A percentile compares a stretch with the other conserved stretches of the same genome.
Conservation (phyloP, 2,888 invertebrate genomes). For the Aricia artaxerxes region DNA sequence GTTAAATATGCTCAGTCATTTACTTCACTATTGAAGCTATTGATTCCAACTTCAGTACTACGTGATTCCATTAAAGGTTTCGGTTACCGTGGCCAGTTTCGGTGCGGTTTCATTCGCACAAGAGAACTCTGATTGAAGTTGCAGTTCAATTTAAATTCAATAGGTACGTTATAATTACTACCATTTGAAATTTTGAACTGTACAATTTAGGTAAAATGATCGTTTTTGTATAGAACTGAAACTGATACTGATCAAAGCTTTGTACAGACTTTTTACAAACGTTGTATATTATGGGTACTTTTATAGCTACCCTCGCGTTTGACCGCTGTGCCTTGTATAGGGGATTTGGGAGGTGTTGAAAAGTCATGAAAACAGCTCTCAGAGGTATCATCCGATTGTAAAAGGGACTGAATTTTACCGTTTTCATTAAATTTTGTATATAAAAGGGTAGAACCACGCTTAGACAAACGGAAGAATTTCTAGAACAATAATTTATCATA, state of each 20-base stretch:
- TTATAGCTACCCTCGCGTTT: neutral
- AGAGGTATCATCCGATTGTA: neutral
- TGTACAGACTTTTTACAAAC: too few species aligned
- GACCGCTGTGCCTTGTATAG: neutral
- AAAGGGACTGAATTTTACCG: neutral
- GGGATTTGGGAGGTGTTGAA: neutral
- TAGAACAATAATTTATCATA: too few species aligned
- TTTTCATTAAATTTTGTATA: too few species aligned
- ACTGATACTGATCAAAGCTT: neutral
- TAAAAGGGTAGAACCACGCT: too few species aligned
- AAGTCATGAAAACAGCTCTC: neutral
- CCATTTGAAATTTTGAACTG: neutral
- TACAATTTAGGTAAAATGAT: neutral
- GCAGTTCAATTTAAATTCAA: neutral
- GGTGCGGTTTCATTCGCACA: neutral
- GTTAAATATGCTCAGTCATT: neutral
- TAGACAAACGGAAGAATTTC: too few species aligned
- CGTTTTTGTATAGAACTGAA: neutral
- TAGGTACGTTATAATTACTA: neutral
- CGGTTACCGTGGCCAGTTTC: neutral
- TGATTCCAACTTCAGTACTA: neutral
- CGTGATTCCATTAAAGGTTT: slow-evolving; percentile 1
- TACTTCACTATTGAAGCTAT: neutral
- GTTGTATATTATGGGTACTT: too few species aligned
- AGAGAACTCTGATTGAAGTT: slow-evolving; percentile 1